Evolutionary conservation across 2,888 invertebrate genomes (phyloP), one percentile per base, ranked within the genome.

Genomic region (Mesorhabditis belari): DNA sequence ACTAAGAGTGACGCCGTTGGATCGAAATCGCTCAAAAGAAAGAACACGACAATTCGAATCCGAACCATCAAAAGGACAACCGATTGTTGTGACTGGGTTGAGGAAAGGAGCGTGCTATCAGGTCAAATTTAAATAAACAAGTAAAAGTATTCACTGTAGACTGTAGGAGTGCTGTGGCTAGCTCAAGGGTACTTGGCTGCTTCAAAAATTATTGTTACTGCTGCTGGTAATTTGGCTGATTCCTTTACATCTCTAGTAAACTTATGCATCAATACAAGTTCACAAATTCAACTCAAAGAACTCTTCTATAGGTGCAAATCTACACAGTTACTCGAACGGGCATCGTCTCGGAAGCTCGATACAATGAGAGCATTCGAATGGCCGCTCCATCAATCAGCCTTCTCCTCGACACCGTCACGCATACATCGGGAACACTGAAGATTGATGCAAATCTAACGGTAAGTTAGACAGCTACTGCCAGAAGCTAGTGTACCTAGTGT

Each of bases 301-400:
- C 12, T 23, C 25, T 23, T n/a, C 60, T 65, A 25, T 52, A 73
- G 74, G 63, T 77, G 9, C 75, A 76, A 60, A 61, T 79, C 5
- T 79, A 77, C 66, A 79, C 79, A 5, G 80, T 79, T 0, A 79
- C 79, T 1, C 71, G 71, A 44, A 74, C 77, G 4, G 79, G 79
- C 25, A 79, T 79, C 53, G 76, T 80, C 6, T 80, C 80, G 4
- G 72, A 74, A 26, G 60, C 68, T 9, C 65, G 74, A 5, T 71
- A 72, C 58, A 74, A 77, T 57, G 71, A 77, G 58, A 69, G 66
- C 28, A 63, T 72, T 26, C 62, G 79, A 27, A 70, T 77, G 56
- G 62, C 67, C 9, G 67, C 77, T 4, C 77, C 79, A 2, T 60
- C 75, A 3, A 68, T 79, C 5, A 72, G 75, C 49, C 61, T 77